Base-by-base conservation (phyloP, 2,797 vertebrate species). In the Iguana delicatissima region DNA sequence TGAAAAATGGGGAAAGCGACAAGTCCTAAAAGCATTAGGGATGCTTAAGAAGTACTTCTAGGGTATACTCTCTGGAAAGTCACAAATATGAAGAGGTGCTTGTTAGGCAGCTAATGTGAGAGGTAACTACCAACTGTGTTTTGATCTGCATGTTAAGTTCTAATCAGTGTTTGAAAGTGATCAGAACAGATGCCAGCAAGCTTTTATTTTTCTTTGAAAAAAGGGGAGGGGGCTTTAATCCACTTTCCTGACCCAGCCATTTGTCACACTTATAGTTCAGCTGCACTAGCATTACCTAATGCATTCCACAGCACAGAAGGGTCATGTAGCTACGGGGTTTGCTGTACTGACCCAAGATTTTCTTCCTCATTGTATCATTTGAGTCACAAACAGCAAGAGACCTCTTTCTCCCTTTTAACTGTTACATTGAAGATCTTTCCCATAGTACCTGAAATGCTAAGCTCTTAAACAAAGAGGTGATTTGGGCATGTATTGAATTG, bases 11-110 rank as follows among this genome's bases (percentile, higher is more conserved):
- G 96, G 72, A 46, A 98, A 97, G 98, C 98, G 98, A 98, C 98
- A 98, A 98, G 97, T 98, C 98, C 98, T 98, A 94, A 97, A 98
- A 98, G 98, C 98, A 98, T 98, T 98, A 98, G 97, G 95, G 96
- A 97, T 96, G 97, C 96, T 98, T 96, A 97, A 96, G 97, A 96
- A 97, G 94, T 92, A 95, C 95, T 96, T 93, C 93, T 90, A 91
- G 84, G 74, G 84, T 92, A 87, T 93, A 94, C 94, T 0, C 55
- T 80, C 79, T 57, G 42, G 35, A 83, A 84, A 92, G 83, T 86
- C 89, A 55, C 50, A 74, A 73, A 0, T 38, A 87, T 86, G 83
- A 90, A 86, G 62, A 29, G 83, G 91, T 92, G 89, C 90, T 92
- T 88, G 72, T 89, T 94, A 90, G 76, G 64, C 38, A 93, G 73